phyloP scores from a whole-genome alignment of 2,888 invertebrate species.

The Drosophila phalerata region DNA sequence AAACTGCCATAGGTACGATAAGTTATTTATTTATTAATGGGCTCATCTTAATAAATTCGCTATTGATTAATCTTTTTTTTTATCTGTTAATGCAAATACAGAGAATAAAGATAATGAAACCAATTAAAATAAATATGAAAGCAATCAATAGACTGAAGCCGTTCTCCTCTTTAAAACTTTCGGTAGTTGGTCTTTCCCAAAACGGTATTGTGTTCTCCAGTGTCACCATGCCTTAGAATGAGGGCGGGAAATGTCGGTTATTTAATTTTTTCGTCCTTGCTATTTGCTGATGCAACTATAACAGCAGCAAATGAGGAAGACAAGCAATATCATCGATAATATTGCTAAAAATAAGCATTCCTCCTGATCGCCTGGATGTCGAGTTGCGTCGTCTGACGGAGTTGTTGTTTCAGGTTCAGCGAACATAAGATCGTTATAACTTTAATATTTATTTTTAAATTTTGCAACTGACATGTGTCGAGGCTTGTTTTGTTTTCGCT shows the following conservation, averaged over 20 bases:
- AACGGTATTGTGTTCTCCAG: neutral
- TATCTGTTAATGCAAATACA: conserved; percentile 3
- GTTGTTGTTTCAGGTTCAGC: neutral
- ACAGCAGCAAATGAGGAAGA: conserved; percentile 39
- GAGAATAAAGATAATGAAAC: neutral
- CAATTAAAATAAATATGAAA: neutral
- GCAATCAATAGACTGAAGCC: neutral
- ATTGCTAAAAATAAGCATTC: conserved; percentile 7
- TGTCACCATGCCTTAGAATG: neutral
- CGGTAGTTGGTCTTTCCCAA: conserved; percentile 1
- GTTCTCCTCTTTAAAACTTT: neutral
- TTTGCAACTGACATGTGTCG: conserved; percentile 18
- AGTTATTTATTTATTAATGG: too few relatives aligned
- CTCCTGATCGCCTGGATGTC: conserved; percentile 20
- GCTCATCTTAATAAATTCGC: too few relatives aligned
- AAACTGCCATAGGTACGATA: too few relatives aligned
- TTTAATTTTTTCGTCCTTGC: neutral
- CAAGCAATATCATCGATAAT: conserved; percentile 24
- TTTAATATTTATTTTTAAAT: neutral
- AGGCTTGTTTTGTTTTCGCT: conserved; percentile 15
- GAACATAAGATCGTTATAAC: conserved; percentile 3
- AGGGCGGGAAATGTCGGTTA: neutral
- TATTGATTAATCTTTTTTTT: neutral
- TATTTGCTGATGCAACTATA: conserved; percentile 34
- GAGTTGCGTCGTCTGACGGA: conserved; percentile 2